phyloP scores from a whole-genome alignment of 2,797 vertebrate genomes.

The Gephyroberyx darwinii region DNA sequence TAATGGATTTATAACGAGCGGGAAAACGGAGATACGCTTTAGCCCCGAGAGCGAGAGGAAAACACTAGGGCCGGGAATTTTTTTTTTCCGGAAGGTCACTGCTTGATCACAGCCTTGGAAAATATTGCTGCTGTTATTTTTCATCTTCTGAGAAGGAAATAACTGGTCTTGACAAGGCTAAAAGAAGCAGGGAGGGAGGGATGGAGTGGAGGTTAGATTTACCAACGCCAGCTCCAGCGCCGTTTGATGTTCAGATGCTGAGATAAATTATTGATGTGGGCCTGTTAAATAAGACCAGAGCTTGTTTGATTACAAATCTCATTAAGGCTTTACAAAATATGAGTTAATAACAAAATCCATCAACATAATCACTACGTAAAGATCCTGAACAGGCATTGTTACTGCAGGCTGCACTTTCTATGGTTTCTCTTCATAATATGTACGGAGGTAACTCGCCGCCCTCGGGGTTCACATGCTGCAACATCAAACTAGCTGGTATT shows the following conservation, averaged over 20 bases:
- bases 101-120: slow-evolving; percentile 34
- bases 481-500: no score
- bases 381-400: slow-evolving; percentile 37
- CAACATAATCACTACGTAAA: slow-evolving; percentile 42
- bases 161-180: slow-evolving; percentile 34
- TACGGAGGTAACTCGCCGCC: no score
- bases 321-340: slow-evolving; percentile 56
- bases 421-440: not conserved
- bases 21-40: slow-evolving; percentile 19
- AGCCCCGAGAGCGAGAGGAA: not conserved
- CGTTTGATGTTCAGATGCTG: slow-evolving; percentile 60
- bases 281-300: slow-evolving; percentile 53
- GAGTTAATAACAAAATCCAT: slow-evolving; percentile 56
- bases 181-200: not conserved
- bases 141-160: slow-evolving; percentile 37
- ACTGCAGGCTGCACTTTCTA: slow-evolving; percentile 8
- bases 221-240: slow-evolving; percentile 41
- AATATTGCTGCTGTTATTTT: slow-evolving; percentile 30
- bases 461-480: no score
- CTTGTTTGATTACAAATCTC: slow-evolving; percentile 61
- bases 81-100: slow-evolving; percentile 4
- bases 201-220: slow-evolving; percentile 33
- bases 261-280: slow-evolving; percentile 61
- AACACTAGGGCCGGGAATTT: fast-evolving
- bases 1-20: slow-evolving; percentile 38